Evolutionary conservation across 1,140 invertebrate genomes (phyloP).

Genomic region (Wasmannia auropunctata): DNA sequence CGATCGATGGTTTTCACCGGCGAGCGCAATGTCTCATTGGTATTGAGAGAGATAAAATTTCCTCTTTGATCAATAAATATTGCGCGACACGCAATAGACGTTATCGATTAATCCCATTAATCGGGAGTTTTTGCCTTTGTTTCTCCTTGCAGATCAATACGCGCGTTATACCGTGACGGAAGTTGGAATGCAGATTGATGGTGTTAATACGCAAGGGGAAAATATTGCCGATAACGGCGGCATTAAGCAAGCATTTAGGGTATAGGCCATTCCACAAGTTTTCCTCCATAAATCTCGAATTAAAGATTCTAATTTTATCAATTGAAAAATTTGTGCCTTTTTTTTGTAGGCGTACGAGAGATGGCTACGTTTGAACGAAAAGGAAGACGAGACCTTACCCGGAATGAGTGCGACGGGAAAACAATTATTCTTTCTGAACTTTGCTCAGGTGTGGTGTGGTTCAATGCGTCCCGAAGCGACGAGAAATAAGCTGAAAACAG

Average conservation of each 20-base stretch:
- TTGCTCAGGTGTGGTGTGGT: slow-evolving; percentile 96
- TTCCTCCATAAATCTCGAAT: not conserved
- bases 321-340: not conserved
- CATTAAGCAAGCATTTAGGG: slow-evolving; percentile 92
- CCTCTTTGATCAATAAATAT: not conserved
- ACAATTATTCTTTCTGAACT: slow-evolving; percentile 94
- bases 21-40: slow-evolving; percentile 93
- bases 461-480: slow-evolving; percentile 94
- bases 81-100: not conserved
- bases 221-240: slow-evolving; percentile 97
- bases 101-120: not conserved
- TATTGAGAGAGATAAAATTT: slow-evolving; percentile 76
- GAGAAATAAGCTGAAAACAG: slow-evolving; percentile 91
- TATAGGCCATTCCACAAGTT: slow-evolving; percentile 79
- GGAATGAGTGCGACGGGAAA: slow-evolving; percentile 90
- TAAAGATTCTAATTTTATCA: not conserved
- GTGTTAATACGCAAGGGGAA: slow-evolving; percentile 90
- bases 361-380: slow-evolving; percentile 86
- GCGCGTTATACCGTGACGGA: slow-evolving; percentile 88
- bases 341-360: slow-evolving; percentile 87
- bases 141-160: slow-evolving; percentile 88
- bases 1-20: slow-evolving; percentile 88
- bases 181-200: slow-evolving; percentile 88
- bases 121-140: not conserved
- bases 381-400: slow-evolving; percentile 88